These are phyloP conservation scores for Strigamia transsilvanica DNA, from an alignment of 2,888 invertebrate genomes.

Conservation along the genomic window DNA sequence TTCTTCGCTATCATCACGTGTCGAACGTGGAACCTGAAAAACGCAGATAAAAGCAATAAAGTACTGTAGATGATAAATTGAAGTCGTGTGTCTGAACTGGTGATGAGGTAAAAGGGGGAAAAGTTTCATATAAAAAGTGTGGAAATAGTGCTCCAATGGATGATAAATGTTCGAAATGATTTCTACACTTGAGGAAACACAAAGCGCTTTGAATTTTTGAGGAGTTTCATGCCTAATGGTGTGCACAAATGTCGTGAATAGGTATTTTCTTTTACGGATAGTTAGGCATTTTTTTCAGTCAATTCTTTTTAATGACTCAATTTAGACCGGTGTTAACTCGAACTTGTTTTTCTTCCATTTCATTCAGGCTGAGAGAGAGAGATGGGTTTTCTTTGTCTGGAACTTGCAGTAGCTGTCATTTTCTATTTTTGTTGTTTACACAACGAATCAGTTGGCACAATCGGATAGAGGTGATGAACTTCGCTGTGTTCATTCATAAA, in stretches of 20 bases:
- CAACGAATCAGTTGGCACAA: conserved; percentile 20
- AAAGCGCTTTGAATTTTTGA: background rate
- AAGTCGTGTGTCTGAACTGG: conserved; percentile 1
- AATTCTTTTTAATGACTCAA: background rate
- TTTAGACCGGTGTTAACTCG: background rate
- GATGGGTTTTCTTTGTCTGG: background rate
- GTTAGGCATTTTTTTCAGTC: background rate
- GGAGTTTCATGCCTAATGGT: background rate
- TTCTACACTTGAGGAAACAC: background rate
- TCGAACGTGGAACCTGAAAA: background rate
- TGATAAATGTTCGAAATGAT: conserved; percentile 21
- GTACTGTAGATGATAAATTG: conserved; percentile 37
- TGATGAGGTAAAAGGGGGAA: conserved; percentile 6
- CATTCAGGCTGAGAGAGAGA: background rate
- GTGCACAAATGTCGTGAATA: background rate
- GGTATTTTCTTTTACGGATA: conserved; percentile 10
- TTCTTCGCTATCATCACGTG: background rate
- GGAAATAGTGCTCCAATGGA: background rate
- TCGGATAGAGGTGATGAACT: conserved; percentile 25
- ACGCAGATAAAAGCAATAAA: conserved; percentile 22
- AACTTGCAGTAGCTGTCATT: background rate
- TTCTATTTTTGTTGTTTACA: conserved; percentile 17
- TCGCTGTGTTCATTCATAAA: conserved; percentile 34
- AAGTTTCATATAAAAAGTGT: conserved; percentile 4
- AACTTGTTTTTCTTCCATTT: conserved; percentile 17